phyloP scores from a whole-genome alignment of 2,797 vertebrate genomes.

The Hypotaenidia philippensis region DNA sequence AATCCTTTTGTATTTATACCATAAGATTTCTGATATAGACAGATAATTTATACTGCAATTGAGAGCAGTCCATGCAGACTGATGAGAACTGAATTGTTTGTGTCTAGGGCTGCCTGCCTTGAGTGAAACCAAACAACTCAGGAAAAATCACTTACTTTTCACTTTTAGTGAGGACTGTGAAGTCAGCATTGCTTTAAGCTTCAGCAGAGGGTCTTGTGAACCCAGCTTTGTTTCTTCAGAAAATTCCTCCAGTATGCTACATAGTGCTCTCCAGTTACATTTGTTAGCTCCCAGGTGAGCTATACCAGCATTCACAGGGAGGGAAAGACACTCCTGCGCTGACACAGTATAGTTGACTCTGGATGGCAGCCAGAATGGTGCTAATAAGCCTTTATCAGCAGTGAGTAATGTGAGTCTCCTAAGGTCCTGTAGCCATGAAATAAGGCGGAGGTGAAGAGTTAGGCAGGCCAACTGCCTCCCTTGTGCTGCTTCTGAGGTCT shows the following conservation, averaged over 20 bases:
- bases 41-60: slow-evolving; percentile 1
- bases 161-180: neutral
- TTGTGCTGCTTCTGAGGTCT: neutral
- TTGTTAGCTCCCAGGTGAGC: neutral
- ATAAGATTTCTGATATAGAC: neutral
- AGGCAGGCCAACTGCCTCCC: neutral
- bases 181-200: neutral
- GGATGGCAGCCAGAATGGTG: neutral
- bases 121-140: neutral
- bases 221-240: neutral
- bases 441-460: neutral
- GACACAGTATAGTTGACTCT: neutral
- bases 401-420: neutral
- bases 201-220: neutral
- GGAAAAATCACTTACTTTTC: neutral
- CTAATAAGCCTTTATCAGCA: neutral
- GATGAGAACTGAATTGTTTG: slow-evolving; percentile 36
- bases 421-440: neutral
- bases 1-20: neutral
- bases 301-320: neutral
- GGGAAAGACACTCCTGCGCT: neutral
- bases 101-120: neutral
- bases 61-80: neutral
- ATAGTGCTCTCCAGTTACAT: neutral
- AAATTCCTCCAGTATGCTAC: neutral